These are phyloP conservation scores for Isurus oxyrinchus DNA, from an alignment of 2,113 vertebrate genomes.

Conservation along the genomic window DNA sequence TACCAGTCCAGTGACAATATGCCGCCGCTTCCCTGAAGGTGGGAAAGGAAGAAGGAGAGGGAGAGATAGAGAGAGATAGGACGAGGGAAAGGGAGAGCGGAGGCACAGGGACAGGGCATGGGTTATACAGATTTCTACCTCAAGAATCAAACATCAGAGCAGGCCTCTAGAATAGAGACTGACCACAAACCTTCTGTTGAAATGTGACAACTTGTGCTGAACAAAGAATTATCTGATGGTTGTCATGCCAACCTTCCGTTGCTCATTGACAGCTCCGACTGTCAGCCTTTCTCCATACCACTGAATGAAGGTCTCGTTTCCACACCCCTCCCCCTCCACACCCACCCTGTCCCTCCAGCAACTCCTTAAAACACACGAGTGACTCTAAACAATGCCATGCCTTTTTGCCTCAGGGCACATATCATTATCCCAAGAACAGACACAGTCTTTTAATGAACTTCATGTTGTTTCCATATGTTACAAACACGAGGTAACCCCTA, in stretches of 20 bases:
- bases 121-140: neutral
- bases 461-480: neutral
- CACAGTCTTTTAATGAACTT: neutral
- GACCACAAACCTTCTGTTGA: neutral
- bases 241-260: neutral
- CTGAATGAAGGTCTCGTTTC: neutral
- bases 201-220: neutral
- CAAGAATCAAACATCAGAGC: neutral
- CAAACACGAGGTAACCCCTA: neutral
- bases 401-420: neutral
- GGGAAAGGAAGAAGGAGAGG: no score
- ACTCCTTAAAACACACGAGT: neutral
- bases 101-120: no score
- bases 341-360: no score
- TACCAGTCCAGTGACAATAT: no score
- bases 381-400: neutral
- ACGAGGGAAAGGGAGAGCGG: no score
- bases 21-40: no score
- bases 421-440: neutral
- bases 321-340: no score
- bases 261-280: neutral
- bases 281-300: neutral
- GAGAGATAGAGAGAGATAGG: no score
- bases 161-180: neutral
- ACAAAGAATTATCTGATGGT: neutral